Base-by-base conservation (phyloP, 2,888 invertebrate species). In the Amiota minor region DNA sequence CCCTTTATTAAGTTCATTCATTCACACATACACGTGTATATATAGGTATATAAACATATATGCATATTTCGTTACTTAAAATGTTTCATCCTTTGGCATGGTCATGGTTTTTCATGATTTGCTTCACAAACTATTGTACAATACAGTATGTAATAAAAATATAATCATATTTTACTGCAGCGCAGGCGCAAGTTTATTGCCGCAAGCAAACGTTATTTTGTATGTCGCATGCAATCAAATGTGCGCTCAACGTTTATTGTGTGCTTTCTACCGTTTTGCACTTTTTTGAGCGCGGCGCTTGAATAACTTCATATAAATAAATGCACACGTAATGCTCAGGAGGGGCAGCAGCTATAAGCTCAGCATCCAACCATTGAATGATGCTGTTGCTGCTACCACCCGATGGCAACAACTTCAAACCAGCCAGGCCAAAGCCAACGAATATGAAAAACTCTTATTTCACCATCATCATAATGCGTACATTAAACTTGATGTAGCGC, bases 21-120 rank as follows among this genome's bases (percentile, higher is more conserved):
- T 18, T 11, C 16, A 55, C 55, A 20, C 50, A 49, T 68, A 35
- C 53, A 53, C 12, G 9, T 16, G 1, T 6, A 8, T 6, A 35
- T 35, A 35, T 35, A 35, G 6, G 35, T 6, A 69, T 53, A 69
- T 47, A 70, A 76, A 75, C 72, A 45, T 65, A 55, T 77, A 76
- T 76, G 70, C 69, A 64, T 55, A 49, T 47, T 62, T 73, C 76
- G 35, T 35, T 4, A 76, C 77, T 83, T 77, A 74, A 35, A 80
- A 78, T 84, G 75, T 81, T 84, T 80, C 78, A 81, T 83, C 77
- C 83, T 87, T 87, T 87, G 87, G 88, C 81, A 87, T 87, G 87
- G 88, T 88, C 87, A 87, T 88, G 87, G 88, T 88, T 87, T 76
- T 79, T 72, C 77, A 77, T 47, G 53, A 59, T 20, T 16, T 20